Evolutionary conservation across 2,888 invertebrate species (phyloP).

Genomic region (Drosophila putrida): DNA sequence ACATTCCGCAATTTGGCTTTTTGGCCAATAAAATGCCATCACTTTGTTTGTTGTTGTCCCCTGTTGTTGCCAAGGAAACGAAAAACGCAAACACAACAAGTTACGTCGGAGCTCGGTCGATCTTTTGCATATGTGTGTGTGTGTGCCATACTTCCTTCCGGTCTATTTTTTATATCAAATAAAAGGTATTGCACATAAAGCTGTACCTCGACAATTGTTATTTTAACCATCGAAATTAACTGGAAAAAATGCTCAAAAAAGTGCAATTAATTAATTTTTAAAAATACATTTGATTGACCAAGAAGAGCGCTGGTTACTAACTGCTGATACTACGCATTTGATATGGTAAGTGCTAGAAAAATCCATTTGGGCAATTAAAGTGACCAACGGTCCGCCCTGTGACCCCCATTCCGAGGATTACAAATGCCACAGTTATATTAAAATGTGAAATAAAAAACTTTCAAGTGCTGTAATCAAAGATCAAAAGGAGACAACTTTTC

Average conservation of each 20-base stretch:
- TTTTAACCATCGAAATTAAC: constrained; percentile 12
- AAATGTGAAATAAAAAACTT: constrained; percentile 39
- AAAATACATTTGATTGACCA: constrained; percentile 9
- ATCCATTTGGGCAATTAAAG: constrained; percentile 27
- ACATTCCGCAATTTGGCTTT: constrained; percentile 24
- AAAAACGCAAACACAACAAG: constrained; percentile 78
- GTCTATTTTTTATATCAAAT: constrained; percentile 66
- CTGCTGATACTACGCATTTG: constrained; percentile 28
- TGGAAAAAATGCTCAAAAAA: constrained; percentile 23
- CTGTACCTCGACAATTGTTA: background rate
- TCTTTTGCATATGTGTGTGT: constrained; percentile 23
- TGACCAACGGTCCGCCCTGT: constrained; percentile 1
- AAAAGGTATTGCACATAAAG: constrained; percentile 36
- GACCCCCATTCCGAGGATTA: background rate
- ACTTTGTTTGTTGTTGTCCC: constrained; percentile 65
- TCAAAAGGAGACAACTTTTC: constrained; percentile 75
- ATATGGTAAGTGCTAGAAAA: constrained; percentile 69
- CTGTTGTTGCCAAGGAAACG: constrained; percentile 79
- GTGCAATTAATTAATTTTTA: constrained; percentile 22
- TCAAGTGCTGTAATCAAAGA: constrained; percentile 49
- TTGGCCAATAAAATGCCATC: constrained; percentile 51
- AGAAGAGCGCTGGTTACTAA: constrained; percentile 4
- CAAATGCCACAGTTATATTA: constrained; percentile 36
- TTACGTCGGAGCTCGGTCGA: constrained; percentile 63
- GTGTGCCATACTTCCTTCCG: constrained; percentile 73